A percentile compares a stretch with the other conserved stretches of the same genome.
phyloP scores from a whole-genome alignment of 2,797 vertebrate genomes.

The Monodelphis domestica region DNA sequence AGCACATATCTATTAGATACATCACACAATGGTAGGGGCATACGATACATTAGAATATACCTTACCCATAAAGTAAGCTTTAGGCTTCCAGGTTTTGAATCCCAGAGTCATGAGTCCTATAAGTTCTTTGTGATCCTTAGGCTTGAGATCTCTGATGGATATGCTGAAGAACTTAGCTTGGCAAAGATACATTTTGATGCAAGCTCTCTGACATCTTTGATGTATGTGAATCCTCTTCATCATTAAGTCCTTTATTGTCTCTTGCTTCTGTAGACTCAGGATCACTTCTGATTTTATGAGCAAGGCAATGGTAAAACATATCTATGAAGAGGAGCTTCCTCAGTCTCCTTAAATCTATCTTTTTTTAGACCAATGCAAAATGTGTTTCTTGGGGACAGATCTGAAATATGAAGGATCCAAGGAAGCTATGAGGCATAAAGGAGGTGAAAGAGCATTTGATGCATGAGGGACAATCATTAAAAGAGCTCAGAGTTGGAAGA shows the following conservation, averaged over 20 bases:
- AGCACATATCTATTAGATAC: background rate
- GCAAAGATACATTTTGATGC: background rate
- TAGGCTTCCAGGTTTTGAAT: background rate
- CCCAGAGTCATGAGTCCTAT: background rate
- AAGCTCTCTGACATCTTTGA: background rate
- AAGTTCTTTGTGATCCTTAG: background rate
- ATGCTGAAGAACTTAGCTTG: background rate
- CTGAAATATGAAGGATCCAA: no score
- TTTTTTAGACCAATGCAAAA: background rate
- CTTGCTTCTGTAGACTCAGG: background rate
- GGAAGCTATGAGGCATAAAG: background rate
- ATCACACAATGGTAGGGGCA: background rate
- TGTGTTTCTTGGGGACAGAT: background rate
- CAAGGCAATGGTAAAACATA: background rate
- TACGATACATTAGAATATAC: background rate
- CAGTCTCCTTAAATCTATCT: background rate
- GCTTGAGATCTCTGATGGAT: background rate
- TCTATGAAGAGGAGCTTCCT: background rate
- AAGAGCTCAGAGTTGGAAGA: background rate
- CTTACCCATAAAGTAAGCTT: background rate
- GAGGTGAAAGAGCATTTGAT: background rate
- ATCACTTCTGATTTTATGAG: background rate
- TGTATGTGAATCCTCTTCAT: background rate
- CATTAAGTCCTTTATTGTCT: background rate
- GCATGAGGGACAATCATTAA: background rate